These are phyloP conservation scores for Apocrypta bakeri DNA, from an alignment of 1,140 invertebrate genomes.

Conservation along the genomic window DNA sequence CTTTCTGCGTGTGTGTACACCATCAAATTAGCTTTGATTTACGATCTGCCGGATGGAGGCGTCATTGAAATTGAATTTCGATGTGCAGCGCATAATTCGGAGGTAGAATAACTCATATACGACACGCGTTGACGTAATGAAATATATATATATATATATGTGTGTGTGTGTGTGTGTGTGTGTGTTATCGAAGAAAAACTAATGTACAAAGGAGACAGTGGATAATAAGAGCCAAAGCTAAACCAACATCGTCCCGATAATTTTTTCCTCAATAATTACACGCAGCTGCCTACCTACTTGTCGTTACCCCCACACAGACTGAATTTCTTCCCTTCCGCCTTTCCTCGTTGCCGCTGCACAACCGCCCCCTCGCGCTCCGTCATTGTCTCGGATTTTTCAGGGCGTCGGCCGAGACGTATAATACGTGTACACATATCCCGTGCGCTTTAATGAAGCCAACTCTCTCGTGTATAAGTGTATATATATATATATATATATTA, in stretches of 20 bases:
- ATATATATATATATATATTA: too few relatives aligned
- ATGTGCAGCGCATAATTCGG: neutral
- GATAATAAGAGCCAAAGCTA: too few relatives aligned
- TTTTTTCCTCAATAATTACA: slow-evolving; percentile 27
- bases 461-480: neutral
- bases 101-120: too few relatives aligned
- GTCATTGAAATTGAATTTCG: neutral
- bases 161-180: too few relatives aligned
- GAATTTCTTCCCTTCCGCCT: slow-evolving; percentile 28
- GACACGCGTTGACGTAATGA: too few relatives aligned
- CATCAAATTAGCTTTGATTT: slow-evolving; percentile 1
- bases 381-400: slow-evolving; percentile 47
- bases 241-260: neutral
- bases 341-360: slow-evolving; percentile 1
- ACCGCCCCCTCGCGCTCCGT: slow-evolving; percentile 14
- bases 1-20: neutral
- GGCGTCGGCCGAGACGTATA: slow-evolving; percentile 2
- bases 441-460: neutral
- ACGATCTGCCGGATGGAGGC: neutral
- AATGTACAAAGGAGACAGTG: neutral
- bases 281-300: neutral
- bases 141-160: too few relatives aligned
- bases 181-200: too few relatives aligned
- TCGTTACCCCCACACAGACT: neutral
- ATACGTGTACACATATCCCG: neutral